Percentiles rank a stretch among this genome's conserved stretches.
Evolutionary conservation across 37 sponge, comb jelly and placozoan genomes (phyloP).

Genomic region (Halisarca cf. caerulea): DNA sequence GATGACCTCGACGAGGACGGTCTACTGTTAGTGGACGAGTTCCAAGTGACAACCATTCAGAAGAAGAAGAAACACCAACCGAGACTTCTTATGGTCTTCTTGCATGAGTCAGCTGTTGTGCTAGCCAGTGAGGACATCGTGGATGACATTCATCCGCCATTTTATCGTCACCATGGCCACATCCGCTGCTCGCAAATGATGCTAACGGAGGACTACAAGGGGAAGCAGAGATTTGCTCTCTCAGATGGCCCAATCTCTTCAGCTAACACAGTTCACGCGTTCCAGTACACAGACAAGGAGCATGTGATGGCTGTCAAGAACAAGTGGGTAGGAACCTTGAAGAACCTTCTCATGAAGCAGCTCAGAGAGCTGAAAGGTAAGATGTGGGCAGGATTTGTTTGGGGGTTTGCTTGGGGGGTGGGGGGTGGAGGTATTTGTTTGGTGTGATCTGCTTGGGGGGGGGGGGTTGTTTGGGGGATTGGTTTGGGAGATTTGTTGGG

Average conservation of each 20-base stretch:
- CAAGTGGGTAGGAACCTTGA: not conserved
- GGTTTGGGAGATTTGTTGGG: not conserved
- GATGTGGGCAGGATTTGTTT: no score
- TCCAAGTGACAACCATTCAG: not conserved
- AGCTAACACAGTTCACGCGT: constrained; percentile 34
- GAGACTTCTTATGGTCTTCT: constrained; percentile 9
- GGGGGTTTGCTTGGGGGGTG: no score
- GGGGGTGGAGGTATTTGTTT: no score
- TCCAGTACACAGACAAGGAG: constrained; percentile 21
- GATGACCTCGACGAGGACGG: not conserved
- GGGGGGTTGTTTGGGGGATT: not conserved
- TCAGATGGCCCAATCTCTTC: constrained; percentile 21
- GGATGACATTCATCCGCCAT: constrained; percentile 9
- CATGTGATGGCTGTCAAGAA: not conserved
- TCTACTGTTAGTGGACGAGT: constrained; percentile 10
- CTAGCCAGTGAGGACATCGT: not conserved
- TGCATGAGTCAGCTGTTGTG: not conserved
- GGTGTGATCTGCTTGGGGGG: no score
- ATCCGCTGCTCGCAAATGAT: constrained; percentile 24
- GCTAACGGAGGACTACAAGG: constrained; percentile 60
- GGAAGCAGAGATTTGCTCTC: constrained; percentile 61
- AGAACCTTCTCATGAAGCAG: not conserved
- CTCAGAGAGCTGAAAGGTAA: constrained; percentile 16
- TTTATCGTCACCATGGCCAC: not conserved
- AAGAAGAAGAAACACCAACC: constrained; percentile 14